These are phyloP conservation scores for Seriola dumerili DNA, from an alignment of 2,113 vertebrate genomes.

Conservation along the genomic window DNA sequence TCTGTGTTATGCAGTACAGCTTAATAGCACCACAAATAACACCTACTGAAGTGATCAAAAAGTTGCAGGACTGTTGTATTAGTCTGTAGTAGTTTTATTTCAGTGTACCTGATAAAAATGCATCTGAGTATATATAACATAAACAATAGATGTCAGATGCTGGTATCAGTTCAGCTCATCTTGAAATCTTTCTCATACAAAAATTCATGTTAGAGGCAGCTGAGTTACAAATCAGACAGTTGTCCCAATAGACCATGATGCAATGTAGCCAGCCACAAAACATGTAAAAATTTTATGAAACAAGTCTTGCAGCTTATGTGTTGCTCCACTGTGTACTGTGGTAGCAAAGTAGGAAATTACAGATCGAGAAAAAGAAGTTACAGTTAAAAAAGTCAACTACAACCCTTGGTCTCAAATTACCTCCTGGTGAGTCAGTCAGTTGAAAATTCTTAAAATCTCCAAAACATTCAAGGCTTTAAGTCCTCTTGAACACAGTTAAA, in stretches of 20 bases:
- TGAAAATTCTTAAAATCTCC: background rate
- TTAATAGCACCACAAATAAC: background rate
- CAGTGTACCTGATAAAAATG: background rate
- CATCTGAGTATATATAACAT: background rate
- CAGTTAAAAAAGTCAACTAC: background rate
- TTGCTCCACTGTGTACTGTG: background rate
- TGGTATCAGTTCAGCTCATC: background rate
- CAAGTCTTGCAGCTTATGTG: background rate
- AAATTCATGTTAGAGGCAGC: no score
- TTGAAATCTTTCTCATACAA: no score
- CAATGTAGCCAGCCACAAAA: background rate
- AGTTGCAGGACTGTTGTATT: background rate
- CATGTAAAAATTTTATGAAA: background rate
- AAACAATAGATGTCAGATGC: background rate
- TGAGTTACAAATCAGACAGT: no score
- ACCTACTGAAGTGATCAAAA: background rate
- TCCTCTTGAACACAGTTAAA: background rate
- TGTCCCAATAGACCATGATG: background rate
- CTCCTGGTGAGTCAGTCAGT: background rate
- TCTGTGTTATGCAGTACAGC: background rate
- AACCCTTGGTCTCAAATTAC: background rate
- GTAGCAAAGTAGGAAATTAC: background rate
- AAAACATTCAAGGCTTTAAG: background rate
- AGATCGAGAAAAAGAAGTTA: slow-evolving; percentile 1
- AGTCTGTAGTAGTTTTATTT: background rate